Base-by-base conservation (phyloP, 2,888 invertebrate genomes). In the Tiliacea citrago region DNA sequence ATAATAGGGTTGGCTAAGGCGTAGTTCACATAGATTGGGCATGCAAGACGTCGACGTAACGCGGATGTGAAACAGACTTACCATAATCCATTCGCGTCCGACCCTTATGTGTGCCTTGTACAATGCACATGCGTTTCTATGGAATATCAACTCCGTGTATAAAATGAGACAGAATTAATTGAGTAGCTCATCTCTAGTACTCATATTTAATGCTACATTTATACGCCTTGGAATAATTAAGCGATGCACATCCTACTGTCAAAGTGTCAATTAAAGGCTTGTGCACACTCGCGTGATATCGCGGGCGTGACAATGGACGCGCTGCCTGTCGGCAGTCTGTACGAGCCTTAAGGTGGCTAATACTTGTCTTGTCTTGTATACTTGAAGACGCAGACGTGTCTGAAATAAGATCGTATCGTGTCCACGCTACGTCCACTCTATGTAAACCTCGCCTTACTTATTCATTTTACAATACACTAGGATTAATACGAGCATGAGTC, bases 401-500 rank as follows among this genome's bases (percentile, higher is more conserved):
- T 47, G n/a, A 55, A n/a, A 29, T 7, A 45, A 24, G 6, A 58
- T 70, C 10, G 24, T 39, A 2, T 10, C 8, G 47, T 45, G 24
- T 51, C 3, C 61, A 63, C 21, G 53, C 12, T 42, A 58, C 12
- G 53, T 21, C 55, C 53, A 39, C 29, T 49, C 24, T 21, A 29
- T 73, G 61, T 73, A 58, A 35, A 81, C 68, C 39, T 0, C 3
- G 53, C 68, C 57, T 72, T 68, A 75, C 39, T 35, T 79, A 42
- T 78, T 69, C 72, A 68, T 82, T 85, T 83, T 75, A 77, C 67
- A 73, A 77, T 70, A 74, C 78, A 74, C 78, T 77, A 60, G 57
- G 73, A 77, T 83, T 79, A 80, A 80, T 73, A 68, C 53, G 16
- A 75, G 63, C 67, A 35, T 49, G 69, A 70, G 67, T 71, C 81